Evolutionary conservation across 2,797 vertebrate genomes (phyloP).

Genomic region (Nothura maculosa): DNA sequence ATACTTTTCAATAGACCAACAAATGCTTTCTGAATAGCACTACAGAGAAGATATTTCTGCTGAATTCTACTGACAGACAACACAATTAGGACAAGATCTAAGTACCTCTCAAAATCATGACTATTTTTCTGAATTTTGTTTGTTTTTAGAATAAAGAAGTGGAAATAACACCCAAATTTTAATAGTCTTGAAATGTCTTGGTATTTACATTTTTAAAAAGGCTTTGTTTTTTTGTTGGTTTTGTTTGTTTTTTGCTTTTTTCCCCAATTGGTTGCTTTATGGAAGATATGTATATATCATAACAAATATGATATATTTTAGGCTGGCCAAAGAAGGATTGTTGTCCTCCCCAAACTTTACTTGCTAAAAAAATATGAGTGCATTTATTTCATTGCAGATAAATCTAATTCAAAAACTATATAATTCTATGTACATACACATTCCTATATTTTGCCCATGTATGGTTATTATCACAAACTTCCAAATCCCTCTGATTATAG

Average conservation of each 20-base stretch:
- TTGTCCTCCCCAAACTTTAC: background rate
- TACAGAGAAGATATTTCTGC: background rate
- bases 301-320: background rate
- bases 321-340: rapidly evolving
- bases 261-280: background rate
- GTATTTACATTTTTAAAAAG: background rate
- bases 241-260: no score
- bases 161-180: background rate
- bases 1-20: background rate
- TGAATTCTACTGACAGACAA: background rate
- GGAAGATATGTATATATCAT: background rate
- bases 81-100: background rate
- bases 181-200: rapidly evolving
- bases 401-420: background rate
- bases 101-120: rapidly evolving
- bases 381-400: background rate
- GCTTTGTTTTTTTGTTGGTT: background rate
- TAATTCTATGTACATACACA: background rate
- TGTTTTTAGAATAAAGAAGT: background rate
- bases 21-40: background rate
- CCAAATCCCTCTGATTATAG: background rate
- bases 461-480: background rate
- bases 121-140: background rate
- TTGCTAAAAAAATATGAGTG: background rate
- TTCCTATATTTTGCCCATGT: rapidly evolving